Evolutionary conservation across 2,888 invertebrate species (phyloP).

Genomic region (Minunthozetes semirufus): DNA sequence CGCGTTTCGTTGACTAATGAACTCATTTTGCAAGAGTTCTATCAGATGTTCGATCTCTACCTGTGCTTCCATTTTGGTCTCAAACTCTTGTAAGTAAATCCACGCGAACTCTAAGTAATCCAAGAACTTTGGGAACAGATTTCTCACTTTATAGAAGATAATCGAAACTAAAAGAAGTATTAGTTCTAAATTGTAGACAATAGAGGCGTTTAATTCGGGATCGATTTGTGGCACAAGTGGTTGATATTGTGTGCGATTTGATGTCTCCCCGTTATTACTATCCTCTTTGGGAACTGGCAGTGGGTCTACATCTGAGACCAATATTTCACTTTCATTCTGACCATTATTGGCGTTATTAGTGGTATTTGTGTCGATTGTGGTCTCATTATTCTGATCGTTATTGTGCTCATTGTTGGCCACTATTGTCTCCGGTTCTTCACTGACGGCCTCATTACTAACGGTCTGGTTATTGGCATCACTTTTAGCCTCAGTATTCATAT

Average conservation of each 20-base stretch:
- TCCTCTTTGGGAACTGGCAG: not conserved
- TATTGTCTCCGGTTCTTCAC: no score
- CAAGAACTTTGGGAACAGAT: slow-evolving; percentile 8
- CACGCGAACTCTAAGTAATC: slow-evolving; percentile 27
- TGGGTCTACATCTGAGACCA: not conserved
- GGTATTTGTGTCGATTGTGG: no score
- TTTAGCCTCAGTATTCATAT: not conserved
- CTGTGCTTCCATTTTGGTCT: not conserved
- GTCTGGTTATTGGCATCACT: not conserved
- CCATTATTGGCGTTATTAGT: not conserved
- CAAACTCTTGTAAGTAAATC: slow-evolving; percentile 21
- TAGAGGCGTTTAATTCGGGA: not conserved
- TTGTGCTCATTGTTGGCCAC: not conserved
- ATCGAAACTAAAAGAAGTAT: not conserved
- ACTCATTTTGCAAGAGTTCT: slow-evolving; percentile 29
- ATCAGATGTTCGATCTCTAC: slow-evolving; percentile 8
- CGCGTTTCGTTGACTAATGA: slow-evolving; percentile 6
- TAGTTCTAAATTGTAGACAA: not conserved
- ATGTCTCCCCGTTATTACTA: not conserved
- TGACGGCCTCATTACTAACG: not conserved
- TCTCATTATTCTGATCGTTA: not conserved
- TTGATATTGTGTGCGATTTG: not conserved
- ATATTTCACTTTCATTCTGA: not conserved
- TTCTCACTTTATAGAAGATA: slow-evolving; percentile 9
- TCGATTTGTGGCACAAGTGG: not conserved